These are phyloP conservation scores for Leptocoma aspasia DNA, from an alignment of 2,113 vertebrate species.

Conservation along the genomic window DNA sequence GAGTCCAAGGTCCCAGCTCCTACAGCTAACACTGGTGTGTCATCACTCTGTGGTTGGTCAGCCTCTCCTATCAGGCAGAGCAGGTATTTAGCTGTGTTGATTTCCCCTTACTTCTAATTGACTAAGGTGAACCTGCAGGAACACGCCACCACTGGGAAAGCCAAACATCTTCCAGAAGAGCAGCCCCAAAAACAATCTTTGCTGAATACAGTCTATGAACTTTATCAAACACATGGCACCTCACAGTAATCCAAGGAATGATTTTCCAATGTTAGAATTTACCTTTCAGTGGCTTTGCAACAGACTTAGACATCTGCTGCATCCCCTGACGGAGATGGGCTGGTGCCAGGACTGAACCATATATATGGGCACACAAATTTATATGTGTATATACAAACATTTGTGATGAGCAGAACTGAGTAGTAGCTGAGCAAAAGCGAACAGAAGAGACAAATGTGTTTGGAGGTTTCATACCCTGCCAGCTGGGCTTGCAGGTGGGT, in stretches of 20 bases:
- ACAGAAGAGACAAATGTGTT: neutral
- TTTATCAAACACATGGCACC: neutral
- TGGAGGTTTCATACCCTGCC: slow-evolving; percentile 74
- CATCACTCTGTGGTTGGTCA: neutral
- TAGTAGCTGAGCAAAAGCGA: neutral
- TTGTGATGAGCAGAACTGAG: neutral
- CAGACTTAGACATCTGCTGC: neutral
- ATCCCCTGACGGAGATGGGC: neutral
- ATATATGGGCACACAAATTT: neutral
- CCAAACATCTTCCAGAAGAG: neutral
- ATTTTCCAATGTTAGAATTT: neutral
- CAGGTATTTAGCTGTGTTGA: neutral
- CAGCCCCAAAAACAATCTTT: neutral
- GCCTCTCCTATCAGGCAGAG: neutral
- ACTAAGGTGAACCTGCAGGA: neutral
- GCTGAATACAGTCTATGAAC: neutral
- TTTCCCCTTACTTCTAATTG: neutral
- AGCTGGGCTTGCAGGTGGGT: slow-evolving; percentile 95
- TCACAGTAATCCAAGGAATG: neutral
- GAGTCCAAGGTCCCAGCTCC: neutral
- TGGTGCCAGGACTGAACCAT: neutral
- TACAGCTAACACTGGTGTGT: neutral
- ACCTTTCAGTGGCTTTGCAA: neutral
- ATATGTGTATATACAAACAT: neutral
- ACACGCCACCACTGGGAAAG: neutral